A percentile compares a stretch with the other conserved stretches of the same genome.
Conservation (phyloP, 37 sponge, comb jelly and placozoan genomes). For the Axinella damicornis region DNA sequence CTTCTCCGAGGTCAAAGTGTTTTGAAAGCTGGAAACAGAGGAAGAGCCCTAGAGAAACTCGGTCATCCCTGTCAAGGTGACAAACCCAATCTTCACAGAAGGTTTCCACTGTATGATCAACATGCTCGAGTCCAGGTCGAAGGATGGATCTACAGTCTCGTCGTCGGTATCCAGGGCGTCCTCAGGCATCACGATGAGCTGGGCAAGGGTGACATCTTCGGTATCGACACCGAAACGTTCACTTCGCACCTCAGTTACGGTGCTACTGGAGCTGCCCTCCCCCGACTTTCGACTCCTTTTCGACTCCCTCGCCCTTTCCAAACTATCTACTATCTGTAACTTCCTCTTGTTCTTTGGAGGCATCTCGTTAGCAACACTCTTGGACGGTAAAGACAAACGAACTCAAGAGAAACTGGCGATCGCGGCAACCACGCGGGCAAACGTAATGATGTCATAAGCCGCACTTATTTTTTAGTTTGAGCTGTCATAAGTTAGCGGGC, state of each 20-base stretch:
- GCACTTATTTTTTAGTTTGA: conserved; percentile 5
- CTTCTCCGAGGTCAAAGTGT: neutral
- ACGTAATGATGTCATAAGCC: conserved; percentile 3
- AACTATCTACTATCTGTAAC: conserved; percentile 1
- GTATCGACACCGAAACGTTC: too few relatives aligned
- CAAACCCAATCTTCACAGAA: conserved; percentile 60
- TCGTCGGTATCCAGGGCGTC: conserved; percentile 69
- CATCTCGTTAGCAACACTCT: too few relatives aligned
- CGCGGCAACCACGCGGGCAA: conserved; percentile 13
- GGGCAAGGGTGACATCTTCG: neutral
- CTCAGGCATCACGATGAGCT: conserved; percentile 29
- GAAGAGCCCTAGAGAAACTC: conserved; percentile 53
- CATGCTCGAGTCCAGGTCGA: conserved; percentile 37
- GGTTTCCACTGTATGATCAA: conserved; percentile 15
- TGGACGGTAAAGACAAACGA: neutral
- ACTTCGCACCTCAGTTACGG: neutral
- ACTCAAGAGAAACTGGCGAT: neutral
- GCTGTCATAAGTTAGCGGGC: conserved; percentile 6
- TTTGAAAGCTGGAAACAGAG: conserved; percentile 27
- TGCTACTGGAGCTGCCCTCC: neutral
- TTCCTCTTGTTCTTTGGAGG: conserved; percentile 55
- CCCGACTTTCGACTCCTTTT: conserved; percentile 13
- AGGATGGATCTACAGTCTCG: conserved; percentile 45
- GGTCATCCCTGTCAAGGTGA: conserved; percentile 40
- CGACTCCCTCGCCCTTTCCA: conserved; percentile 28